phyloP scores from a whole-genome alignment of 2,797 vertebrate species.

The Aeoliscus strigatus region DNA sequence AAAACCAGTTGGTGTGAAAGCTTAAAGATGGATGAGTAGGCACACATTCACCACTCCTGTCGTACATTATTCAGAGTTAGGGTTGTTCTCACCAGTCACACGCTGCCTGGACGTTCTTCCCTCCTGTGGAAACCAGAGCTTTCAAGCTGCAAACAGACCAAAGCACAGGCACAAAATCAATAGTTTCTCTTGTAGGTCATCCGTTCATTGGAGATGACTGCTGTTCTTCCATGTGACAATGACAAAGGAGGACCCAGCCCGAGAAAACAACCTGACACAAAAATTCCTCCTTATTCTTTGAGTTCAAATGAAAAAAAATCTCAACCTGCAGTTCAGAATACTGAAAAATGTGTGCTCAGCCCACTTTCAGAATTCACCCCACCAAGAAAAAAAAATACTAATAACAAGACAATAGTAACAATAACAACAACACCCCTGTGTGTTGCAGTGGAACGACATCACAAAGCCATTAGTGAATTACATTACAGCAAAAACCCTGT shows the following conservation, averaged over 20 bases:
- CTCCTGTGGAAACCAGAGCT: conserved; percentile 92
- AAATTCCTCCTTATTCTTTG: too few species aligned
- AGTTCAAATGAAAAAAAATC: too few species aligned
- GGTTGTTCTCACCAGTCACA: conserved; percentile 91
- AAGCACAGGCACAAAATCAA: conserved; percentile 68
- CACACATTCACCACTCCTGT: too few species aligned
- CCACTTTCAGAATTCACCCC: too few species aligned
- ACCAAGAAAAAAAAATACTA: too few species aligned
- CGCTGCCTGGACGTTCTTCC: conserved; percentile 94
- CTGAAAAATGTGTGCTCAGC: too few species aligned
- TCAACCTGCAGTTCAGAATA: too few species aligned
- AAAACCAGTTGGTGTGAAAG: too few species aligned
- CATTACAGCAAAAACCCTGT: conserved; percentile 11
- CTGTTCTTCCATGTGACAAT: conserved; percentile 31
- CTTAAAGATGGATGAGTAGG: too few species aligned
- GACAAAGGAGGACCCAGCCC: conserved; percentile 18
- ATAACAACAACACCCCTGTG: not conserved
- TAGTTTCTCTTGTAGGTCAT: conserved; percentile 55
- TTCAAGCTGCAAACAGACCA: conserved; percentile 83
- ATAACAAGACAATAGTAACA: too few species aligned
- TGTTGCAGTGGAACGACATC: not conserved
- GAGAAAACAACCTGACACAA: conserved; percentile 24
- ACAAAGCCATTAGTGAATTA: conserved; percentile 3
- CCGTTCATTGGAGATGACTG: conserved; percentile 50
- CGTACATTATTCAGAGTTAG: too few species aligned